phyloP scores from a whole-genome alignment of 2,797 vertebrate species.

The Muscicapa striata region DNA sequence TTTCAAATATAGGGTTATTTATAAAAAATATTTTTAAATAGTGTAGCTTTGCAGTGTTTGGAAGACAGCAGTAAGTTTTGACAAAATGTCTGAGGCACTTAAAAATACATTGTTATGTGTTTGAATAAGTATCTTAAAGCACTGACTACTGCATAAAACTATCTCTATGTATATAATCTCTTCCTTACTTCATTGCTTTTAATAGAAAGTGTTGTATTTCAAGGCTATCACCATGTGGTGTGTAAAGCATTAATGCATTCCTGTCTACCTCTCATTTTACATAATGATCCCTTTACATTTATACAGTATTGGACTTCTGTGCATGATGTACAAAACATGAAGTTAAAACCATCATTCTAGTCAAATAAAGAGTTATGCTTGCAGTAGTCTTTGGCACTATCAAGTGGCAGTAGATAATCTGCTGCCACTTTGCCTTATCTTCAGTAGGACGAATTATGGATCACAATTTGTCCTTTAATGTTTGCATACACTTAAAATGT shows the following conservation, averaged over 20 bases:
- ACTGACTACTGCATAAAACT: slow-evolving; percentile 10
- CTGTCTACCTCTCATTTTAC: neutral
- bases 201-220: neutral
- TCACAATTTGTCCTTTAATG: neutral
- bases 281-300: slow-evolving; percentile 12
- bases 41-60: neutral
- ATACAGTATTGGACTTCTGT: neutral
- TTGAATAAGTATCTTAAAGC: slow-evolving; percentile 41
- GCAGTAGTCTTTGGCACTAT: neutral
- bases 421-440: neutral
- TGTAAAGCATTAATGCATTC: slow-evolving; percentile 9
- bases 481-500: slow-evolving; percentile 2
- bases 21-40: neutral
- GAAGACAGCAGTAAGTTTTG: neutral
- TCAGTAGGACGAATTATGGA: neutral
- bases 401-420: neutral
- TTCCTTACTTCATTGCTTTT: neutral
- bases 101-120: neutral
- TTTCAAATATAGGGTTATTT: slow-evolving; percentile 6
- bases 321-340: neutral
- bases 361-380: neutral
- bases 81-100: neutral
- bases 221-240: neutral
- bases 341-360: neutral
- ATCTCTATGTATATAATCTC: neutral